Conservation (phyloP, 64 coral and sea anemone species). For the Catalaphyllia jardinei region DNA sequence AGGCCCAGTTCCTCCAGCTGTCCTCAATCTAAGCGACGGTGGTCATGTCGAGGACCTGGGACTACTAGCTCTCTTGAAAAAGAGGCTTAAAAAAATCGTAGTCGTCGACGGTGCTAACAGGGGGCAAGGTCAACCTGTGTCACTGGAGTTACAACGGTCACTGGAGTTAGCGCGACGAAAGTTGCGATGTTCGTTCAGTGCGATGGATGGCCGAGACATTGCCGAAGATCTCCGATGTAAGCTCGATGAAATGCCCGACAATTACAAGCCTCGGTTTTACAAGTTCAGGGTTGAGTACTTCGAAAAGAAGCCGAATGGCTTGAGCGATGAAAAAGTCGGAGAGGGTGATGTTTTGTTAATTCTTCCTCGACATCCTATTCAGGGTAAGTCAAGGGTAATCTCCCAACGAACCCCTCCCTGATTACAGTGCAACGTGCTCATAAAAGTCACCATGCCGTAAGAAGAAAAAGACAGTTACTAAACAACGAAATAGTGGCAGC, state of each 20-base stretch:
- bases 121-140: background rate
- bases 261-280: constrained; percentile 31
- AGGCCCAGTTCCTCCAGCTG: constrained; percentile 72
- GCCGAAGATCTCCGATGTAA: constrained; percentile 47
- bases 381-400: background rate
- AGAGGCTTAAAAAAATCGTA: constrained; percentile 76
- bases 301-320: background rate
- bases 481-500: background rate
- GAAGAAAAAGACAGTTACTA: background rate
- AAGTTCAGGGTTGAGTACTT: constrained; percentile 80
- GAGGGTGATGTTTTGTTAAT: constrained; percentile 65
- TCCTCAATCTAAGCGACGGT: constrained; percentile 77
- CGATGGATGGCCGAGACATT: constrained; percentile 75
- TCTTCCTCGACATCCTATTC: constrained; percentile 40
- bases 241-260: background rate
- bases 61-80: constrained; percentile 70
- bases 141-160: constrained; percentile 42
- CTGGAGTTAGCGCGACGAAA: constrained; percentile 73
- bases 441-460: too few species aligned
- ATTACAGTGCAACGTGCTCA: too few species aligned
- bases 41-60: constrained; percentile 83
- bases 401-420: background rate
- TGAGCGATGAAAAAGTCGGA: constrained; percentile 32
- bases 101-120: constrained; percentile 49
- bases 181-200: constrained; percentile 73